A percentile compares a stretch with the other conserved stretches of the same genome.
Evolutionary conservation across 2,113 vertebrate species (phyloP).

Genomic region (Vidua macroura): DNA sequence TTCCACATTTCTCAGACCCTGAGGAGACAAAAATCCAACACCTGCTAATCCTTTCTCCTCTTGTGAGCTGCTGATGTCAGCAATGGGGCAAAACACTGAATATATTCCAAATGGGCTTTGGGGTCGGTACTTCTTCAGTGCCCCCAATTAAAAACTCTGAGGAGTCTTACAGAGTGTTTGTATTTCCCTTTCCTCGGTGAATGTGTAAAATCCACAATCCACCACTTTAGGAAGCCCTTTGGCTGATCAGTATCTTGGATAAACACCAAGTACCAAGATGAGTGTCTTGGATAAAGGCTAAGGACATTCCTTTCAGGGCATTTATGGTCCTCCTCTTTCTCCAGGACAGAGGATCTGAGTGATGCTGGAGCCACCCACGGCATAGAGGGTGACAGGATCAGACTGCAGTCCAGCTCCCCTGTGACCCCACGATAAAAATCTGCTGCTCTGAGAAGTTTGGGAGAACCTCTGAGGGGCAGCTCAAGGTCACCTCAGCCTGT

Average conservation of each 20-base stretch:
- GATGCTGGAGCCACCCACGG: background rate
- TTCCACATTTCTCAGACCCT: background rate
- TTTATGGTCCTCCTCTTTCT: background rate
- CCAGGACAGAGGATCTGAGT: background rate
- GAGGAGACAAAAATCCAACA: background rate
- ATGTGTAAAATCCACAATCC: background rate
- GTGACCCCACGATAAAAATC: background rate
- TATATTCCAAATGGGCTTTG: background rate
- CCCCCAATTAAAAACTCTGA: background rate
- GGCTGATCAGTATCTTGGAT: background rate
- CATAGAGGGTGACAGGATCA: background rate
- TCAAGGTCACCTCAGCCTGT: background rate
- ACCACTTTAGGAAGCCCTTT: background rate
- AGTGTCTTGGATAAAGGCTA: background rate
- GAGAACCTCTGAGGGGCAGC: background rate
- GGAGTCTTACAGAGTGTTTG: background rate
- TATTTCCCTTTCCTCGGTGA: background rate
- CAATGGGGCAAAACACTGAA: accelerated
- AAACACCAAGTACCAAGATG: background rate
- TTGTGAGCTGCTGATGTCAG: background rate
- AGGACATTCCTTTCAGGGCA: background rate
- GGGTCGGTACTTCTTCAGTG: background rate
- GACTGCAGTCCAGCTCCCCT: background rate
- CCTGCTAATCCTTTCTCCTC: background rate
- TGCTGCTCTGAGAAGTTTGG: background rate